phyloP scores from a whole-genome alignment of 2,113 vertebrate genomes.

The Scopus umbretta region DNA sequence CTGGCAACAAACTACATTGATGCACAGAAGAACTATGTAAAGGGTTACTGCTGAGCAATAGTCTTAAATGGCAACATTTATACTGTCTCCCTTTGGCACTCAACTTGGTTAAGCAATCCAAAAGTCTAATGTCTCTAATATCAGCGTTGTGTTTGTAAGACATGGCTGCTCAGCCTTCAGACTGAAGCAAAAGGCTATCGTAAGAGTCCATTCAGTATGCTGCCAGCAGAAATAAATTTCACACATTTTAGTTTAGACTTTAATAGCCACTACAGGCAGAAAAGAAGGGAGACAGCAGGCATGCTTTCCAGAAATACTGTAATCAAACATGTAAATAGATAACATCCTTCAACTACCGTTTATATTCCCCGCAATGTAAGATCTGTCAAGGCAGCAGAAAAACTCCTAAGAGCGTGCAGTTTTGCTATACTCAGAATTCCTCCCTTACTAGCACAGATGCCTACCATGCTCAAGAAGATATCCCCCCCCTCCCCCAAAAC shows the following conservation, averaged over 20 bases:
- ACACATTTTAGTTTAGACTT: neutral
- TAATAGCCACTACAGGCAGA: neutral
- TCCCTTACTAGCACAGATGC: neutral
- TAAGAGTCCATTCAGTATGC: neutral
- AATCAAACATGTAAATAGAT: conserved; percentile 21
- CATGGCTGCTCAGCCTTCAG: neutral
- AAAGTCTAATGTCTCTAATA: neutral
- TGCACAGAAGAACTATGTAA: neutral
- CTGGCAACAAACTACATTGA: neutral
- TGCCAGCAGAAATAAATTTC: conserved; percentile 8
- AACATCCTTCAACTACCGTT: neutral
- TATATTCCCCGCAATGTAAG: neutral
- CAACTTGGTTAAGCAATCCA: neutral
- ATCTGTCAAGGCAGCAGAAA: conserved; percentile 14
- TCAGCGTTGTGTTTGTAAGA: neutral
- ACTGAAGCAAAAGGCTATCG: neutral
- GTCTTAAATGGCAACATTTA: neutral
- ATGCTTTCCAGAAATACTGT: neutral
- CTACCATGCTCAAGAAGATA: neutral
- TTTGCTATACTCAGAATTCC: neutral
- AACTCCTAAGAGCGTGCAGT: neutral
- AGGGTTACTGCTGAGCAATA: neutral
- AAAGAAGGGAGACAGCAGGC: neutral
- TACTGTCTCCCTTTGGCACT: neutral
- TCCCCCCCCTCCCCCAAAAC: fast-evolving